Percentiles rank a stretch among this genome's conserved stretches.
Conservation (phyloP, 2,113 vertebrate genomes). For the Sula dactylatra region DNA sequence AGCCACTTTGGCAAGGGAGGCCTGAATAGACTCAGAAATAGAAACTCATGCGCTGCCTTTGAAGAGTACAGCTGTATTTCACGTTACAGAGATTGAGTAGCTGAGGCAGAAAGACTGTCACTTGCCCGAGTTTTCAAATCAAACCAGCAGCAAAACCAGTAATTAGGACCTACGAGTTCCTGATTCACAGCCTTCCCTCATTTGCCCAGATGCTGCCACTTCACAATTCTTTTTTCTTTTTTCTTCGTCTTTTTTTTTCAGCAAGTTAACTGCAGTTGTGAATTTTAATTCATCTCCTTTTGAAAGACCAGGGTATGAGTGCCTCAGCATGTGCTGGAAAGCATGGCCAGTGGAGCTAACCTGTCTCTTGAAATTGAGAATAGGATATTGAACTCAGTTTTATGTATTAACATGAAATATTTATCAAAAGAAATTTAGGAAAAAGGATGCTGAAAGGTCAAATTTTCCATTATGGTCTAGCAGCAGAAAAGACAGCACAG, state of each 20-base stretch:
- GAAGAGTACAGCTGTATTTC: not conserved
- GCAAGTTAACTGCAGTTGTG: not conserved
- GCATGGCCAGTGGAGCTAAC: not conserved
- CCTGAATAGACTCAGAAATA: not conserved
- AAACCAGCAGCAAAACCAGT: not conserved
- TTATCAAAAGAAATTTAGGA: conserved; percentile 23
- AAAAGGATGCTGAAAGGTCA: conserved; percentile 38
- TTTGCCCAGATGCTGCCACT: not conserved
- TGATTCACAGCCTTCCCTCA: not conserved
- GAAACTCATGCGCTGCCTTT: not conserved
- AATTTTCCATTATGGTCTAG: conserved; percentile 15
- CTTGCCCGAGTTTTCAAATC: not conserved
- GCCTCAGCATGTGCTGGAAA: not conserved
- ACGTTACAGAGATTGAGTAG: not conserved
- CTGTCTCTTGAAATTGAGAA: not conserved
- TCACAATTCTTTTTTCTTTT: not conserved
- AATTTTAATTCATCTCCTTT: not conserved
- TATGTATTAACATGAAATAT: conserved; percentile 38
- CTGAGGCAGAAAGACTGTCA: not conserved
- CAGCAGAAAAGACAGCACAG: not conserved
- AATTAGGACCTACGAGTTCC: not conserved
- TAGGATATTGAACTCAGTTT: not conserved
- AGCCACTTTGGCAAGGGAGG: not conserved
- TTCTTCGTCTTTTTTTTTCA: not conserved
- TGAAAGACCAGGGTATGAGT: not conserved